These are phyloP conservation scores for Myripristis jacobus DNA, from an alignment of 2,797 vertebrate species.

Conservation along the genomic window DNA sequence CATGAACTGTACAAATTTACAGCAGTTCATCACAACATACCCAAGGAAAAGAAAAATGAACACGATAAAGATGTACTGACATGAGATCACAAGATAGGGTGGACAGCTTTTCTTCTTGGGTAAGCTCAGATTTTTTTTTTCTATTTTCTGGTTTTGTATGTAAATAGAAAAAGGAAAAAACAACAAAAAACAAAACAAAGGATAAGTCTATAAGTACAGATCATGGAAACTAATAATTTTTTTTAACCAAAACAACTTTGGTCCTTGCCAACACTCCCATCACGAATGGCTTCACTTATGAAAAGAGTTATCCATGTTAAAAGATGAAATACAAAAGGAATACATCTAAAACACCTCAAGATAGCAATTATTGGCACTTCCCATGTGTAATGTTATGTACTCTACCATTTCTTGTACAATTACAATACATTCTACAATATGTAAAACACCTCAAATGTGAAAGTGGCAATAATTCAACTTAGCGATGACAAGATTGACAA, in stretches of 20 bases:
- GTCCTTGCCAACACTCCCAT: conserved; percentile 88
- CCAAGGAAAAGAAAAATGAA: conserved; percentile 88
- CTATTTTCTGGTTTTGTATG: conserved; percentile 81
- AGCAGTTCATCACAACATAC: conserved; percentile 99
- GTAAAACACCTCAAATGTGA: conserved; percentile 84
- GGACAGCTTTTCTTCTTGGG: conserved; percentile 87
- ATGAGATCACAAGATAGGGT: conserved; percentile 96
- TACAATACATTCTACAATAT: conserved; percentile 86
- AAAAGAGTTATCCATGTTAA: conserved; percentile 82
- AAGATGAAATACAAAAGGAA: conserved; percentile 86
- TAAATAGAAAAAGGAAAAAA: conserved; percentile 75
- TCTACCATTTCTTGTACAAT: conserved; percentile 83
- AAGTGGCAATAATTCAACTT: conserved; percentile 86
- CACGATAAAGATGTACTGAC: conserved; percentile 94
- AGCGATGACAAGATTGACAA: conserved; percentile 75
- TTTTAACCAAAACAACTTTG: conserved; percentile 86
- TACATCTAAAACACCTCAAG: conserved; percentile 78
- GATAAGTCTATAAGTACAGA: conserved; percentile 86
- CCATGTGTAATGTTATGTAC: conserved; percentile 83
- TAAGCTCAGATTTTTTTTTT: conserved; percentile 84
- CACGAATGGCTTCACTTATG: conserved; percentile 84
- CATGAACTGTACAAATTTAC: conserved; percentile 99
- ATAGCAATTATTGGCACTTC: conserved; percentile 87
- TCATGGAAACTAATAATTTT: conserved; percentile 83
- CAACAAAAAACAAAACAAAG: conserved; percentile 70